Base-by-base conservation (phyloP, 2,888 invertebrate species). In the Cosmia trapezina region DNA sequence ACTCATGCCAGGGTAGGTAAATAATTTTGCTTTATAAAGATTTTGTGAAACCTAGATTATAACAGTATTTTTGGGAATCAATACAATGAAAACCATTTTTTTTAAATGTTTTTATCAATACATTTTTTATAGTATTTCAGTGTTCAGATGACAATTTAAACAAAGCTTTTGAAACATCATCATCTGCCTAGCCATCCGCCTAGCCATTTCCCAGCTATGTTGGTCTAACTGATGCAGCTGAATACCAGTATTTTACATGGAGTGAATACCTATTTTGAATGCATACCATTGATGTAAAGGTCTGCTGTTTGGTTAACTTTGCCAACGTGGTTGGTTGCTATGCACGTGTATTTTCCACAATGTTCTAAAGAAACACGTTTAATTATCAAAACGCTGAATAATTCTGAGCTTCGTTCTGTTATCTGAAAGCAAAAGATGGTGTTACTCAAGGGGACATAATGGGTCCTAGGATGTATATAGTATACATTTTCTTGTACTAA, bases 341-440 rank as follows among this genome's bases (percentile, higher is more conserved):
- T 97, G 89, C 98, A 98, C 17, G 98, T 97, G 87, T 98, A 98
- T 88, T 97, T 97, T 0, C 98, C 98, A 85, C 97, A 97, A 84
- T 98, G 97, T 81, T 96, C 97, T 45, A 97, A 94, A 54, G 97
- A 97, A 43, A 98, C 97, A 85, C 97, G 96, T 92, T 97, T 97
- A 89, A 98, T 97, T 53, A 97, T 97, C 83, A 98, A 90, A 83
- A 97, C 97, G 83, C 97, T 97, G 88, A 97, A 97, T 84, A 97
- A 95, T 82, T 97, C 97, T 17, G 97, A 97, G 87, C 97, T 97
- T 79, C 97, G 96, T 86, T 97, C 97, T 69, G 97, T 97, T 65
- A 97, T 96, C 95, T 97, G 94, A 33, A 93, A 93, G 81, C 43
- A 60, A 62, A 68, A 56, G 0, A 9, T 37, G 14, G 62, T 4